Base-by-base conservation (phyloP, 2,113 vertebrate species). In the Brachyhypopomus occidentalis region DNA sequence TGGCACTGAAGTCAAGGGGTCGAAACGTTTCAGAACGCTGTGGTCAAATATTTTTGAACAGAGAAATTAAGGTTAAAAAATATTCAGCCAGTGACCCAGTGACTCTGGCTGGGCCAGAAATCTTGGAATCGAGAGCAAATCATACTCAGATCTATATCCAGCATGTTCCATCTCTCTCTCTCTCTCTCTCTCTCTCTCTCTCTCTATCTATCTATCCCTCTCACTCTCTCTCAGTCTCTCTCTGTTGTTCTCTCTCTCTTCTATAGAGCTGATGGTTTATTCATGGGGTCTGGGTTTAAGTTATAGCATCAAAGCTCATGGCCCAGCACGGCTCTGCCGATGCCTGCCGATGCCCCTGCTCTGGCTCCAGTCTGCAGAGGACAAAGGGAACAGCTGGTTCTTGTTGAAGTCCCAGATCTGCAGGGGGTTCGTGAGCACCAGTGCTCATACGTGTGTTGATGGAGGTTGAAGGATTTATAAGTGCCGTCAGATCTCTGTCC, bases 301-400 rank as follows among this genome's bases (percentile, higher is more conserved):
- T 77, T 78, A 41, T 82, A 79, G 86, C 79, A 85, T 88, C 84
- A 87, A 85, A 89, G 78, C 69, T 64, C 63, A 75, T 64, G 75
- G 81, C 80, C 63, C 78, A 82, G 83, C 58, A 79, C 70, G 85
- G 71, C 23, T 59, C 69, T 63, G 19, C 77, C 83, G 75, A 86
- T 77, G 52, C 83, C 84, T 67, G 14, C 74, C 83, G 75, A 86
- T 77, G 52, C 83, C 84, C 77, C 66, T 77, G 72, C 72, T 79
- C 67, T 81, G 30, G 80, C 77, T 74, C 38, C 74, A 74, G 71
- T 23, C 22, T 72, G 48, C 81, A 82, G 86, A 70, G 67, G 80
- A 85, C 83, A 84, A 87, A 77, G 77, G 82, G 78, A 83, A 80
- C 80, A 82, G 85, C 78, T 81, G 83, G 83, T 77, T 84, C 67